phyloP scores from a whole-genome alignment of 2,888 invertebrate species.

The Yponomeuta malinellus region DNA sequence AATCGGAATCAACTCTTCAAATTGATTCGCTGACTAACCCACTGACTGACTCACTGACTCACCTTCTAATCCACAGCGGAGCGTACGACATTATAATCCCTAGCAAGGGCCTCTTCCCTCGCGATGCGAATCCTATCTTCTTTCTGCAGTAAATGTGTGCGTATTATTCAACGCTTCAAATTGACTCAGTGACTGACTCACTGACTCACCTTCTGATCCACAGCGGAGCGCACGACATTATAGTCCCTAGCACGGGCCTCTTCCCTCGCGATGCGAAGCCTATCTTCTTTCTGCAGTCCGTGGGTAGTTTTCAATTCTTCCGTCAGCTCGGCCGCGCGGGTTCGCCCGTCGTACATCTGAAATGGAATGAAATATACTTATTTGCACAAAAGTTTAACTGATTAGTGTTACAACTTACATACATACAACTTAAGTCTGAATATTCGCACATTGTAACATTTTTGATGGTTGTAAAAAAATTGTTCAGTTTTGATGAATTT shows the following conservation, averaged over 20 bases:
- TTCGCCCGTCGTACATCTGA: constrained; percentile 83
- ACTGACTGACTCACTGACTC: not conserved
- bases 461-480: no score
- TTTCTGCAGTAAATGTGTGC: constrained; percentile 77
- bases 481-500: no score
- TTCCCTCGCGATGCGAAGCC: constrained; percentile 47
- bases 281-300: constrained; percentile 77
- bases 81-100: constrained; percentile 45
- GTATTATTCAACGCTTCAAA: constrained; percentile 20
- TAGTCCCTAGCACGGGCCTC: constrained; percentile 54
- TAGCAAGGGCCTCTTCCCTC: constrained; percentile 47
- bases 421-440: no score
- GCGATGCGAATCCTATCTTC: constrained; percentile 63
- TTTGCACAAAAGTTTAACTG: no score
- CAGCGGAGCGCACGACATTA: constrained; percentile 39
- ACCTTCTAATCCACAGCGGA: constrained; percentile 41
- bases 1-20: constrained; percentile 58
- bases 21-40: not conserved
- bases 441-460: no score
- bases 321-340: constrained; percentile 81
- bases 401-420: no score
- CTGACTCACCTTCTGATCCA: constrained; percentile 48
- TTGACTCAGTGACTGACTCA: not conserved
- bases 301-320: constrained; percentile 82
- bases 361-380: constrained; percentile 6